Conservation (phyloP, 1,140 invertebrate species). For the Drosophila pectinifera region DNA sequence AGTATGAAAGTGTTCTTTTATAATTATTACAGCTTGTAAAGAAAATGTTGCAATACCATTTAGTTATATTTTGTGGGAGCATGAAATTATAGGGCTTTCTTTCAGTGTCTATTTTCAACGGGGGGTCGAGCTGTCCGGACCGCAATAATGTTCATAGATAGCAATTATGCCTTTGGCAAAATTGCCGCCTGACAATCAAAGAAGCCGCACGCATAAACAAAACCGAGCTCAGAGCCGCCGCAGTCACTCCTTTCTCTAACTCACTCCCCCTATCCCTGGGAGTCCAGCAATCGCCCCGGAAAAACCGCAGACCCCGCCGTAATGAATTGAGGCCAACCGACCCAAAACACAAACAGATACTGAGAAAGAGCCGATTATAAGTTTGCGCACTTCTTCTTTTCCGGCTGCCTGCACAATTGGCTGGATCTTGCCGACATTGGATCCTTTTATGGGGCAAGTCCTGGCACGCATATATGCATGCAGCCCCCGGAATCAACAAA, state of each 20-base stretch:
- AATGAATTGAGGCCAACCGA: slow-evolving; percentile 57
- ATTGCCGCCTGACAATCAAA: slow-evolving; percentile 49
- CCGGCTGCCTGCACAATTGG: slow-evolving; percentile 53
- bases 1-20: not conserved
- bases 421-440: slow-evolving; percentile 24
- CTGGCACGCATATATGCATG: slow-evolving; percentile 14
- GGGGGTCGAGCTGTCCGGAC: slow-evolving; percentile 5
- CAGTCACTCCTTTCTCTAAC: slow-evolving; percentile 2
- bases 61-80: too few species aligned
- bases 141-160: slow-evolving; percentile 41
- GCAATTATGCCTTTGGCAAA: slow-evolving; percentile 54
- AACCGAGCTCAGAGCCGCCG: slow-evolving; percentile 21
- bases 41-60: too few species aligned
- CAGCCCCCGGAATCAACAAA: slow-evolving; percentile 19
- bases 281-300: slow-evolving; percentile 4
- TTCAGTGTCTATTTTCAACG: not conserved
- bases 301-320: slow-evolving; percentile 38
- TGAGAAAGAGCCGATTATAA: slow-evolving; percentile 40
- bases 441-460: not conserved
- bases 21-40: not conserved
- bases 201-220: slow-evolving; percentile 51
- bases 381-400: slow-evolving; percentile 44
- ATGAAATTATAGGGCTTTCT: not conserved
- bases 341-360: slow-evolving; percentile 42
- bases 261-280: not conserved